These are phyloP conservation scores for Catonia carolina DNA, from an alignment of 2,888 invertebrate genomes.

Conservation along the genomic window DNA sequence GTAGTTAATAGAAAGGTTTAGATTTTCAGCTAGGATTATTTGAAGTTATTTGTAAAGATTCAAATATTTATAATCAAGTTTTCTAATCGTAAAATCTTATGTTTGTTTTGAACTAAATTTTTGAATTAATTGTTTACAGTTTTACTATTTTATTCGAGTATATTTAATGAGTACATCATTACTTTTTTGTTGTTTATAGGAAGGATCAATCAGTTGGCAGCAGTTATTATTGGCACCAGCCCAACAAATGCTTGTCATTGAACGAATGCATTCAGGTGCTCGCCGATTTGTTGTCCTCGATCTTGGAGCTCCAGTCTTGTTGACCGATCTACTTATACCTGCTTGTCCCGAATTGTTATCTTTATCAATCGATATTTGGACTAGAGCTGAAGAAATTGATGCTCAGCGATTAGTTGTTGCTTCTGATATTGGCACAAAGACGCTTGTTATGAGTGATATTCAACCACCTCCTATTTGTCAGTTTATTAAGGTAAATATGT, in stretches of 20 bases:
- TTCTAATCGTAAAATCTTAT: too few relatives aligned
- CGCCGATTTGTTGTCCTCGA: slow-evolving; percentile 87
- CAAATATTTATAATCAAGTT: too few relatives aligned
- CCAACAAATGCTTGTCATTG: slow-evolving; percentile 75
- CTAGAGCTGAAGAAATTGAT: slow-evolving; percentile 77
- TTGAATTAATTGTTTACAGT: too few relatives aligned
- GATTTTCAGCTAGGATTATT: too few relatives aligned
- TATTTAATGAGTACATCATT: too few relatives aligned
- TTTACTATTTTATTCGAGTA: too few relatives aligned
- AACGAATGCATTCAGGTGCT: slow-evolving; percentile 89
- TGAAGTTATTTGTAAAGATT: too few relatives aligned
- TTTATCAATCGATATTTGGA: slow-evolving; percentile 85
- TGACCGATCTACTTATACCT: slow-evolving; percentile 81
- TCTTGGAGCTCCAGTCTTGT: slow-evolving; percentile 76
- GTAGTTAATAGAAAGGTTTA: too few relatives aligned
- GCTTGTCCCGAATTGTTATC: slow-evolving; percentile 76
- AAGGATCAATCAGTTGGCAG: slow-evolving; percentile 53
- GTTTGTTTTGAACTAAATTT: too few relatives aligned
- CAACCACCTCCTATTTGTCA: slow-evolving; percentile 86
- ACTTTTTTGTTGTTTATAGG: slow-evolving; percentile 22
- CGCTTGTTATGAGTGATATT: slow-evolving; percentile 79
- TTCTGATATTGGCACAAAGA: slow-evolving; percentile 78
- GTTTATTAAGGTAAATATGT: slow-evolving; percentile 66
- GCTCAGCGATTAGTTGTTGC: slow-evolving; percentile 76
- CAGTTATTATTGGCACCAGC: slow-evolving; percentile 73